phyloP scores from a whole-genome alignment of 2,797 vertebrate genomes.

The Masticophis lateralis region DNA sequence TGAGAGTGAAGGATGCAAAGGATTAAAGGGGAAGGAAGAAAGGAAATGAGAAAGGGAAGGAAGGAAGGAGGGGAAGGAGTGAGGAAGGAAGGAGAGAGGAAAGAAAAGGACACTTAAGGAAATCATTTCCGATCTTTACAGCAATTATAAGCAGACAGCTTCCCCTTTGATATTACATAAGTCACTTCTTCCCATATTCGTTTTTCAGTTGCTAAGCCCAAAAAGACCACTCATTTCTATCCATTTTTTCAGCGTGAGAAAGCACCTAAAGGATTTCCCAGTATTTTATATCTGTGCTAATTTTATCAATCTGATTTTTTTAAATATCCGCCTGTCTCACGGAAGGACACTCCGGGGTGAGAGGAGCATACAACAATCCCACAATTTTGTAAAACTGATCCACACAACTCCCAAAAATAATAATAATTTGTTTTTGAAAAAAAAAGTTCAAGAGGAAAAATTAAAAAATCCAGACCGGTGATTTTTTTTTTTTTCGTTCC shows the following conservation, averaged over 20 bases:
- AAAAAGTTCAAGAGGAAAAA: neutral
- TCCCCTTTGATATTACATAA: neutral
- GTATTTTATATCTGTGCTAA: neutral
- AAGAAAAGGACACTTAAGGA: neutral
- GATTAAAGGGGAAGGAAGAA: too few species aligned
- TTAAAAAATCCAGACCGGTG: neutral
- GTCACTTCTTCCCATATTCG: neutral
- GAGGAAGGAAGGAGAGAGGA: too few species aligned
- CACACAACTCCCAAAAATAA: neutral
- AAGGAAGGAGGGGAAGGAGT: too few species aligned
- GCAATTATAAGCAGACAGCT: neutral
- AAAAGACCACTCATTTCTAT: neutral
- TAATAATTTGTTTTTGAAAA: too few species aligned
- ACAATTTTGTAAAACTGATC: too few species aligned
- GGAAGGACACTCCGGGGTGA: too few species aligned
- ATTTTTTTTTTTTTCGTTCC: accelerated
- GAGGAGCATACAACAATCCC: too few species aligned
- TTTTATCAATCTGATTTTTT: too few species aligned
- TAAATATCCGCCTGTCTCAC: too few species aligned
- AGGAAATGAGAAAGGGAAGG: too few species aligned
- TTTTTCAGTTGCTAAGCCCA: neutral
- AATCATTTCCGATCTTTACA: neutral
- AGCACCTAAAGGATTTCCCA: neutral
- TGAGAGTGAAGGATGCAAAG: neutral
- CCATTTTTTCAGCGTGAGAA: neutral